Evolutionary conservation across 2,797 vertebrate genomes (phyloP).

Genomic region (Gephyroberyx darwinii): DNA sequence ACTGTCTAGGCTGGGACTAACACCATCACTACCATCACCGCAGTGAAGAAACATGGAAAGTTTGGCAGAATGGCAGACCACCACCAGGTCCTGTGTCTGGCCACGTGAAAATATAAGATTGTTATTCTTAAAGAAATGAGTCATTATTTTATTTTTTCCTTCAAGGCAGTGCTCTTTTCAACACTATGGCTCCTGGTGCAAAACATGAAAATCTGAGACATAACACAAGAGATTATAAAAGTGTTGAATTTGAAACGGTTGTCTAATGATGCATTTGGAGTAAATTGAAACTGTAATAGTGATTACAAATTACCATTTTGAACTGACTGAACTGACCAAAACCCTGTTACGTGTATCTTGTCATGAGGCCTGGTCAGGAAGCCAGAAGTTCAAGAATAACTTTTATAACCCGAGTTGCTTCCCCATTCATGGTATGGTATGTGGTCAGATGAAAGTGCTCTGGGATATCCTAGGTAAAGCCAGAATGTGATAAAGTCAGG

Average conservation of each 20-base stretch:
- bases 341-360: constrained; percentile 9
- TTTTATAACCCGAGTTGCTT: too few relatives aligned
- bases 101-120: constrained; percentile 75
- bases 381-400: constrained; percentile 27
- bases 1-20: constrained; percentile 59
- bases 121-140: constrained; percentile 72
- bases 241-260: constrained; percentile 17
- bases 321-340: neutral
- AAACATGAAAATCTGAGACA: constrained; percentile 38
- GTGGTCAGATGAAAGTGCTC: too few relatives aligned
- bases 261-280: constrained; percentile 4
- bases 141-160: constrained; percentile 64
- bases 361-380: constrained; percentile 20
- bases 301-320: constrained; percentile 43
- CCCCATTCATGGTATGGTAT: too few relatives aligned
- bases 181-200: constrained; percentile 12
- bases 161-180: constrained; percentile 27
- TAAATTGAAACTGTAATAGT: neutral
- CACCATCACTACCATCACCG: constrained; percentile 58
- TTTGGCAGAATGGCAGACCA: constrained; percentile 66
- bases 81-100: constrained; percentile 69
- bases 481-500: too few relatives aligned
- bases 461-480: too few relatives aligned
- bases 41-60: constrained; percentile 83
- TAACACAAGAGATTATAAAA: constrained; percentile 13